A percentile compares a stretch with the other conserved stretches of the same genome.
phyloP scores from a whole-genome alignment of 2,888 invertebrate species.

The Biston betularia region DNA sequence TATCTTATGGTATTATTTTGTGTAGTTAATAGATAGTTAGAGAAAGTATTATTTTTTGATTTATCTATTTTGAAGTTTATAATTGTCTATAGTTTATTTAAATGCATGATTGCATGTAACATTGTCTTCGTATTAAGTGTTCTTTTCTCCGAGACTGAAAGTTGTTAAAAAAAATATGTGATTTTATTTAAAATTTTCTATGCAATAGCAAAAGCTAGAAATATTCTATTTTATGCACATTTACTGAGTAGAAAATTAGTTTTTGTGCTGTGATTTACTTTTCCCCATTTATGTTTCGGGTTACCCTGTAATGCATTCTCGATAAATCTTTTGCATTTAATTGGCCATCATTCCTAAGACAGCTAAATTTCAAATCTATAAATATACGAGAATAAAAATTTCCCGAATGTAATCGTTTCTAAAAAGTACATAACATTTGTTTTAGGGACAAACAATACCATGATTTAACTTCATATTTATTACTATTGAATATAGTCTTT shows the following conservation, averaged over 20 bases:
- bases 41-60: constrained; percentile 46
- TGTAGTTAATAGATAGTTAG: constrained; percentile 48
- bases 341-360: constrained; percentile 13
- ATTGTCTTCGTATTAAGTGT: constrained; percentile 47
- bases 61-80: constrained; percentile 36
- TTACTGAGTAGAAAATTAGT: constrained; percentile 10
- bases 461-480: constrained; percentile 3
- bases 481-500: constrained; percentile 32
- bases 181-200: constrained; percentile 35
- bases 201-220: constrained; percentile 11
- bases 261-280: constrained; percentile 12
- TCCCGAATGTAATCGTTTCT: background rate
- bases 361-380: background rate
- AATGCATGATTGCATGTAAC: constrained; percentile 62
- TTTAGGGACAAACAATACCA: background rate
- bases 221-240: constrained; percentile 26
- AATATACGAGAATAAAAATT: background rate
- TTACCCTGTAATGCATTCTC: background rate
- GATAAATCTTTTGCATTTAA: constrained; percentile 26
- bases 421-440: background rate
- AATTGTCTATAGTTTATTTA: constrained; percentile 41
- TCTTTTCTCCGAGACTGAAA: constrained; percentile 53
- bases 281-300: constrained; percentile 2
- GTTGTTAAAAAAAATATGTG: constrained; percentile 46
- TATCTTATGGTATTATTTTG: constrained; percentile 43